Conservation (phyloP, 2,113 vertebrate genomes). For the Tapirus terrestris region DNA sequence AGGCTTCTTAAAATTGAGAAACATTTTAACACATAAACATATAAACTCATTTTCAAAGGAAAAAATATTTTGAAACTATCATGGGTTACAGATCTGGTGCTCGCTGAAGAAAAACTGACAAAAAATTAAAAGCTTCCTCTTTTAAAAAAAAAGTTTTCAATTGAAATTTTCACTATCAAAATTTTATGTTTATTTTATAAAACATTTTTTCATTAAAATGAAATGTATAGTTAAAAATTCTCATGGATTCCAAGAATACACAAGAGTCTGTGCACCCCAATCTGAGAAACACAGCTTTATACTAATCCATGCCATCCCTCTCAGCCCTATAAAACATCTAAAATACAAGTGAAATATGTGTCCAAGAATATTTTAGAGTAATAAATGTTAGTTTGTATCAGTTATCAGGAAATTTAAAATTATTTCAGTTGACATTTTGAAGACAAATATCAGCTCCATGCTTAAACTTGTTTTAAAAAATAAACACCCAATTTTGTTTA, state of each 20-base stretch:
- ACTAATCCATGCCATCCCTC: background rate
- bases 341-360: background rate
- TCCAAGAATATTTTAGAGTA: background rate
- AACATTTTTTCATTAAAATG: background rate
- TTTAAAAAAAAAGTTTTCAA: background rate
- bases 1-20: background rate
- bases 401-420: background rate
- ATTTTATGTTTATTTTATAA: background rate
- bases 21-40: background rate
- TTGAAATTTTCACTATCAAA: background rate
- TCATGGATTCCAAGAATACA: background rate
- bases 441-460: background rate
- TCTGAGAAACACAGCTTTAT: background rate
- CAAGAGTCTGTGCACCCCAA: background rate
- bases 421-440: background rate
- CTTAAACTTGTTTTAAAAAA: background rate
- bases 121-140: background rate
- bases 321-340: background rate
- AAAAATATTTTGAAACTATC: background rate
- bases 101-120: background rate
- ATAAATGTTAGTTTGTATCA: background rate
- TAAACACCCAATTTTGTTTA: background rate
- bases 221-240: background rate
- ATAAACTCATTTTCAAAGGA: constrained; percentile 26
- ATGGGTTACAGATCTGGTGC: background rate